Base-by-base conservation (phyloP, 2,888 invertebrate genomes). In the Phalera bucephala region DNA sequence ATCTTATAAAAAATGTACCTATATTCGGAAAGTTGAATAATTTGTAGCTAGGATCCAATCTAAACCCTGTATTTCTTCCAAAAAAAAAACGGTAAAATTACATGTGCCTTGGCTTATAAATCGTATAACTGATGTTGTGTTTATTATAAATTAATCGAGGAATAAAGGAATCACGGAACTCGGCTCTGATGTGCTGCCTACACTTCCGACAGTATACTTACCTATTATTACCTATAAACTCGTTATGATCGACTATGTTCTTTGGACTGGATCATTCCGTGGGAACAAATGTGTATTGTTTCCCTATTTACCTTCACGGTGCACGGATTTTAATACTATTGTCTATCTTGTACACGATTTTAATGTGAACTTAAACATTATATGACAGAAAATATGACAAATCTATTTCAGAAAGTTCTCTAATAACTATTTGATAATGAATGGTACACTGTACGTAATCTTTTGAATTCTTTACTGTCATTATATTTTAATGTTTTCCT, bases 11-110 rank as follows among this genome's bases (percentile, higher is more conserved):
- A 80, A 82, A 77, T 85, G 86, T 87, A 86, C 85, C 85, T 85
- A 82, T 84, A 85, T 83, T 88, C 88, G 88, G 88, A 88, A 89
- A 89, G 88, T 89, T 88, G 86, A 74, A 85, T 87, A 84, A 86
- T 85, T 83, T 81, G 79, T 89, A 89, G 88, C 75, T 89, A 89
- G 88, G 87, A 87, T 89, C 79, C 81, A 89, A 89, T 89, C 88
- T 88, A 84, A 80, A 79, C 78, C 80, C 80, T 80, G 73, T 73
- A 80, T 79, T 78, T 83, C 86, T 89, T 87, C 85, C 73, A 83
- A 82, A 75, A 81, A 75, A 73, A 77, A 53, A 74, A 72, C 70
- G 70, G 69, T 80, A 71, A 77, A 78, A 72, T 74, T 64, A 84
- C 79, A 86, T 85, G 88, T 89, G 88, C 88, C 88, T 89, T 89